These are phyloP conservation scores for Drosophila pullipes DNA, from an alignment of 2,888 invertebrate genomes.

Conservation along the genomic window DNA sequence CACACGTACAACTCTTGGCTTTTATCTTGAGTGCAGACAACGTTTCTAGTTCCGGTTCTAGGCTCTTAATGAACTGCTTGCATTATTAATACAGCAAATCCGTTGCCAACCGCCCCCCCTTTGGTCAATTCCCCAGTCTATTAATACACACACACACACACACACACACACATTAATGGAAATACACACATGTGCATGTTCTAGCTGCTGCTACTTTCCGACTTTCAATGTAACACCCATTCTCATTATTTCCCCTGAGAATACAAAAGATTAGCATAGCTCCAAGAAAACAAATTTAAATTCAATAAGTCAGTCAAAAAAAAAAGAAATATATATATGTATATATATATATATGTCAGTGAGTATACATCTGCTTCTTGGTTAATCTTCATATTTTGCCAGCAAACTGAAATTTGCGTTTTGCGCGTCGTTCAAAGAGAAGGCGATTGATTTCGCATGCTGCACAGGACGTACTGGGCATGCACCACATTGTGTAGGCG, in stretches of 20 bases:
- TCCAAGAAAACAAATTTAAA: not conserved
- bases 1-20: not conserved
- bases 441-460: slow-evolving; percentile 61
- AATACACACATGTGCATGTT: not conserved
- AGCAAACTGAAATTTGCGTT: slow-evolving; percentile 7
- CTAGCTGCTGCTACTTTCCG: not conserved
- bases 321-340: not conserved
- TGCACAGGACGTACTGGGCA: slow-evolving; percentile 21
- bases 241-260: not conserved
- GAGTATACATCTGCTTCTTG: not conserved
- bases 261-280: not conserved
- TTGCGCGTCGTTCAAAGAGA: slow-evolving; percentile 1
- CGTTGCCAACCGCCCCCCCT: not conserved
- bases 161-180: not conserved
- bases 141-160: not conserved
- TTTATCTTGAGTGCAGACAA: slow-evolving; percentile 5
- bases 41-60: slow-evolving; percentile 27
- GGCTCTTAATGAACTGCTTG: slow-evolving; percentile 53
- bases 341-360: not conserved
- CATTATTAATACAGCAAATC: slow-evolving; percentile 38
- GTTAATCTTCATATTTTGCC: not conserved
- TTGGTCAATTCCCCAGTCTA: not conserved
- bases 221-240: not conserved
- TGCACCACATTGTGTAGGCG: slow-evolving; percentile 51
- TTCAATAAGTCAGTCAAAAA: not conserved